Evolutionary conservation across 2,888 invertebrate species (phyloP).

Genomic region (Neoitamus cyanurus): DNA sequence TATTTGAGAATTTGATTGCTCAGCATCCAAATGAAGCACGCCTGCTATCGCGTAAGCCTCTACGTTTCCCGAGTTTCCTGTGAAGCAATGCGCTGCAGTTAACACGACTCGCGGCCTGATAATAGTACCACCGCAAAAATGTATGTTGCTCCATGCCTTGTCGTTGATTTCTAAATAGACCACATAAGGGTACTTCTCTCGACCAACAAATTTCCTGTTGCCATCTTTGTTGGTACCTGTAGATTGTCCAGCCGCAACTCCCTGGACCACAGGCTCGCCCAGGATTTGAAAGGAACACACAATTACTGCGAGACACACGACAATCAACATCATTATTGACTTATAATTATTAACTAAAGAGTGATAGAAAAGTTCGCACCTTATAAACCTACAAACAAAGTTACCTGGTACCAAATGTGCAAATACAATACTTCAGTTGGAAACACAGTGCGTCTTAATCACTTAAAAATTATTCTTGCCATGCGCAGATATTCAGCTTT

Average conservation of each 20-base stretch:
- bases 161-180: not conserved
- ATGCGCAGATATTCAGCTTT: too few relatives aligned
- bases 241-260: not conserved
- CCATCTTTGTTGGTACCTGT: not conserved
- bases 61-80: not conserved
- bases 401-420: too few relatives aligned
- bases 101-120: not conserved
- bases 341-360: too few relatives aligned
- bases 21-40: not conserved
- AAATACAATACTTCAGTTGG: too few relatives aligned
- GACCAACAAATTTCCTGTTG: not conserved
- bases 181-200: not conserved
- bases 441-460: too few relatives aligned
- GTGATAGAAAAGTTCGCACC: too few relatives aligned
- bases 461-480: too few relatives aligned
- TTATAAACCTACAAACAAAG: too few relatives aligned
- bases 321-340: too few relatives aligned
- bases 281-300: not conserved
- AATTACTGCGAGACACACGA: not conserved
- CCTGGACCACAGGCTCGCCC: not conserved
- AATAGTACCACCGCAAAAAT: not conserved
- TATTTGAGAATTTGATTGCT: not conserved
- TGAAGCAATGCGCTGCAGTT: not conserved
- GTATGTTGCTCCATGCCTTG: rapidly evolving
- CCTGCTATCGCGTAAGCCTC: not conserved